Evolutionary conservation across 1,140 invertebrate genomes (phyloP).

Genomic region (Bombus difficillimus): DNA sequence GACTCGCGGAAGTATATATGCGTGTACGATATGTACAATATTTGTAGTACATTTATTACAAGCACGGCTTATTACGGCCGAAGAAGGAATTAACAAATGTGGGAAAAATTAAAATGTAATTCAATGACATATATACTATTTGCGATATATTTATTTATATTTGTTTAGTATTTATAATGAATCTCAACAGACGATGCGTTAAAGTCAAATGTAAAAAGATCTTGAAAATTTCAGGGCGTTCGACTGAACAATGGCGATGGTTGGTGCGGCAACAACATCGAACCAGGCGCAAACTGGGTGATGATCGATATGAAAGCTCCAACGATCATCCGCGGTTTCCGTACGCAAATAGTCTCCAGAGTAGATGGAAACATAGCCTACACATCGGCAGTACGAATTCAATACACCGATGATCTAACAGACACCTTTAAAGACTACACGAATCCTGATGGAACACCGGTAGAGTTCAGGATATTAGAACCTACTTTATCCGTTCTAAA

Average conservation of each 20-base stretch:
- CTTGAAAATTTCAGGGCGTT: constrained; percentile 84
- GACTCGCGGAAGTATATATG: too few relatives aligned
- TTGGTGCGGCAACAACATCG: constrained; percentile 94
- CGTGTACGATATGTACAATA: too few relatives aligned
- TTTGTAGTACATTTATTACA: too few relatives aligned
- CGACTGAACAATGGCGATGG: constrained; percentile 91
- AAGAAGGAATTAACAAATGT: too few relatives aligned
- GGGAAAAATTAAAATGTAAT: too few relatives aligned
- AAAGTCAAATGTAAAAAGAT: too few relatives aligned
- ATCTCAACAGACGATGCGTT: too few relatives aligned
- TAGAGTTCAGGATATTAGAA: constrained; percentile 94
- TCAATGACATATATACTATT: too few relatives aligned
- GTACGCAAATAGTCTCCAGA: constrained; percentile 93
- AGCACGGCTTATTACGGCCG: too few relatives aligned
- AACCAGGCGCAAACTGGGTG: constrained; percentile 94
- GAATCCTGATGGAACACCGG: constrained; percentile 95
- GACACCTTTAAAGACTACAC: constrained; percentile 95
- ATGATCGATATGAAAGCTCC: constrained; percentile 94
- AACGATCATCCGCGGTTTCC: constrained; percentile 94
- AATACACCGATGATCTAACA: constrained; percentile 94
- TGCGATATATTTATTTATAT: too few relatives aligned
- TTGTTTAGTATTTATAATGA: too few relatives aligned
- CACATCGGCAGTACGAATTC: constrained; percentile 92
- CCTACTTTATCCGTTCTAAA: constrained; percentile 94
- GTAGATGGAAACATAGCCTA: constrained; percentile 92